Evolutionary conservation across 2,888 invertebrate genomes (phyloP).

Genomic region (Formica aserva): DNA sequence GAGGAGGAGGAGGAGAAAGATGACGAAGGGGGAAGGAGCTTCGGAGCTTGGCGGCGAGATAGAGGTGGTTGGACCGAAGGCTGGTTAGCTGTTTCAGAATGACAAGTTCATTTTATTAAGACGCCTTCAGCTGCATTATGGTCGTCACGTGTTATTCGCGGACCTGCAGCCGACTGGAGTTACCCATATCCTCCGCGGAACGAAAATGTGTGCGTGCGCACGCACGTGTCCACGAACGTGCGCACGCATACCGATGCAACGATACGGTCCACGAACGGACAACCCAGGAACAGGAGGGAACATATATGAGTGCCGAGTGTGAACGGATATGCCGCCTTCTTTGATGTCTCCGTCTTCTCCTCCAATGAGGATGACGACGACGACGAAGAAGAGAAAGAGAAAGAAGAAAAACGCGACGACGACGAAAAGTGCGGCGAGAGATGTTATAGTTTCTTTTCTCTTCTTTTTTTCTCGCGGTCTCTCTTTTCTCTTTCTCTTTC

Average conservation of each 20-base stretch:
- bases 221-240: constrained; percentile 47
- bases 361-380: constrained; percentile 43
- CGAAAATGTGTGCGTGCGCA: constrained; percentile 43
- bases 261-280: constrained; percentile 68
- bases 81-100: constrained; percentile 80
- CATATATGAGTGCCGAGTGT: constrained; percentile 80
- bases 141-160: constrained; percentile 79
- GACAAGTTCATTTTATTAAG: constrained; percentile 85
- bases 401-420: constrained; percentile 27
- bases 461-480: constrained; percentile 26
- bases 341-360: constrained; percentile 80
- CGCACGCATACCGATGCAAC: constrained; percentile 54
- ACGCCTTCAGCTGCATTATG: constrained; percentile 81
- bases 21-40: constrained; percentile 55
- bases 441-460: constrained; percentile 35
- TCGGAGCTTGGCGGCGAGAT: constrained; percentile 68
- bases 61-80: constrained; percentile 74
- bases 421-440: constrained; percentile 32
- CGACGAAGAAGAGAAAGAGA: constrained; percentile 47
- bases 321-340: constrained; percentile 85
- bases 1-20: constrained; percentile 35
- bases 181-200: constrained; percentile 69
- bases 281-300: constrained; percentile 66
- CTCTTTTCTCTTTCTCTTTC: background rate
- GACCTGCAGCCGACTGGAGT: constrained; percentile 71